phyloP scores from a whole-genome alignment of 37 sponge, comb jelly and placozoan species.

The Halichondria panicea region DNA sequence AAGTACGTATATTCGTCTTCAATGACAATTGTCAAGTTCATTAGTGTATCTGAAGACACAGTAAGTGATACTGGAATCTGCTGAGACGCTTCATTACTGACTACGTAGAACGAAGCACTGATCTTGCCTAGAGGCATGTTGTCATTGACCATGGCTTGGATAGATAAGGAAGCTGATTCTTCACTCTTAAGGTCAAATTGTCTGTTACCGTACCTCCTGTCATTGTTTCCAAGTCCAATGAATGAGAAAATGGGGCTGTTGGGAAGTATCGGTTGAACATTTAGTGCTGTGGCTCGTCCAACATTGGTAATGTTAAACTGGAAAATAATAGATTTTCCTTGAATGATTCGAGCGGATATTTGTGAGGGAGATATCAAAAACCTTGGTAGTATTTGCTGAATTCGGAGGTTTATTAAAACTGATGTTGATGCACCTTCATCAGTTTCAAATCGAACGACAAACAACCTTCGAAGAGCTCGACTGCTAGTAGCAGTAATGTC shows the following conservation, averaged over 20 bases:
- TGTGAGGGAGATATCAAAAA: slow-evolving; percentile 17
- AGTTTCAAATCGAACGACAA: slow-evolving; percentile 6
- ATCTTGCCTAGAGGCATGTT: slow-evolving; percentile 14
- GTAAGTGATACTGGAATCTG: background rate
- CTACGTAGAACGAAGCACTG: background rate
- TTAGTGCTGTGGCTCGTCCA: slow-evolving; percentile 18
- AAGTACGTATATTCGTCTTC: slow-evolving; percentile 52
- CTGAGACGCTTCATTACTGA: background rate
- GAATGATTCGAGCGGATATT: slow-evolving; percentile 24
- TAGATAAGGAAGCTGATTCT: slow-evolving; percentile 19
- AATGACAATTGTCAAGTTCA: slow-evolving; percentile 35
- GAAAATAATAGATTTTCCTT: slow-evolving; percentile 21
- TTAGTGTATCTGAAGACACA: slow-evolving; percentile 25
- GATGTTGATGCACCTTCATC: slow-evolving; percentile 2
- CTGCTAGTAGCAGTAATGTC: background rate
- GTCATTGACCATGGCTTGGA: background rate
- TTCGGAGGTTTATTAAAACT: background rate
- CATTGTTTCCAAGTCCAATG: slow-evolving; percentile 15
- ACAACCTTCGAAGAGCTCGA: background rate
- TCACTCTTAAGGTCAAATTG: slow-evolving; percentile 2
- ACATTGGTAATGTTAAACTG: slow-evolving; percentile 38
- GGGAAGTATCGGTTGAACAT: slow-evolving; percentile 16
- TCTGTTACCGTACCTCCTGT: background rate
- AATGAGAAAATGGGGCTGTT: slow-evolving; percentile 8
- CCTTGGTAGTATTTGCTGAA: slow-evolving; percentile 31